phyloP scores from a whole-genome alignment of 1,140 invertebrate genomes.

The Megalopta genalis region DNA sequence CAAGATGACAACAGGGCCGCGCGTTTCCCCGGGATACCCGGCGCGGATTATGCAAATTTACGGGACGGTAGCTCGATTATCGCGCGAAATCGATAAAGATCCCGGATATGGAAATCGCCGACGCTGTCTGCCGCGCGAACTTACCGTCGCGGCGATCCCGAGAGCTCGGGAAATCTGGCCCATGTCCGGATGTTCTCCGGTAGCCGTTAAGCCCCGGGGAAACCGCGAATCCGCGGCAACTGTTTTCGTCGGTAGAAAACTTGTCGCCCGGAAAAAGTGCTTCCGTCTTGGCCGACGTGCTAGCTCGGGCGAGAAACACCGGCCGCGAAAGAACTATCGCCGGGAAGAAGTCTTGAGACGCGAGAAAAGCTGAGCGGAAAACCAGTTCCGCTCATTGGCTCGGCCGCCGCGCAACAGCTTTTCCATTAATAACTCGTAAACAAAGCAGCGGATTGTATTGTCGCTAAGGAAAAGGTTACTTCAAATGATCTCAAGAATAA shows the following conservation, averaged over 20 bases:
- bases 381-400: too few species aligned
- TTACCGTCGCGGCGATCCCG: neutral
- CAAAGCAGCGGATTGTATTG: too few species aligned
- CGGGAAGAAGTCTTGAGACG: too few species aligned
- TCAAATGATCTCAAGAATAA: too few species aligned
- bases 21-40: neutral
- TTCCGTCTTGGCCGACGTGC: neutral
- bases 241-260: neutral
- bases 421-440: too few species aligned
- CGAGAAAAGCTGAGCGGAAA: too few species aligned
- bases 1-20: too few species aligned
- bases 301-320: too few species aligned
- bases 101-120: slow-evolving; percentile 6
- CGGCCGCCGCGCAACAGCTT: too few species aligned
- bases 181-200: neutral
- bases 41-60: slow-evolving; percentile 14
- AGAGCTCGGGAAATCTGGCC: neutral
- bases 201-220: neutral
- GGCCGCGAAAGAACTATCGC: too few species aligned
- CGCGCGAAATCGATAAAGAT: slow-evolving; percentile 12
- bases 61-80: neutral
- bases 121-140: neutral
- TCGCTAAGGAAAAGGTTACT: too few species aligned
- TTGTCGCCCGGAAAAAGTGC: neutral
- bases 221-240: neutral